Evolutionary conservation across 2,113 vertebrate genomes (phyloP).

Genomic region (Empidonax alnorum): DNA sequence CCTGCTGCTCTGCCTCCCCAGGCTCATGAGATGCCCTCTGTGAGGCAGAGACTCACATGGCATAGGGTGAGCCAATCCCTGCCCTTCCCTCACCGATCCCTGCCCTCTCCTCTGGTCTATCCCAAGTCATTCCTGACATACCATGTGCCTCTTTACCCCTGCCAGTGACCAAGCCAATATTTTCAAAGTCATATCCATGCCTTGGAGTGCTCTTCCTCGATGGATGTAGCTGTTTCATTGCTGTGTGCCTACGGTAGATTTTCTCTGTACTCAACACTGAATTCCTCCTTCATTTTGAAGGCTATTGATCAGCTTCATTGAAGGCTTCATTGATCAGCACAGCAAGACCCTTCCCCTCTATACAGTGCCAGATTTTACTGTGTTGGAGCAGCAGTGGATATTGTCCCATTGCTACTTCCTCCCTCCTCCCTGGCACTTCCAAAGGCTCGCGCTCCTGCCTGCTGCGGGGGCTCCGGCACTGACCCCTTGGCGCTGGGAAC

Average conservation of each 20-base stretch:
- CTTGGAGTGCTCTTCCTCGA: fast-evolving
- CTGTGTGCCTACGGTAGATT: not conserved
- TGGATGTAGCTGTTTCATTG: not conserved
- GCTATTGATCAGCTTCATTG: no score
- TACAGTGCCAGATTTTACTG: fast-evolving
- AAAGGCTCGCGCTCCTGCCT: not conserved
- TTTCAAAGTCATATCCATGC: not conserved
- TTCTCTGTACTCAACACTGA: not conserved
- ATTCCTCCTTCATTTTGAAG: not conserved
- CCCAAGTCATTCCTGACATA: not conserved
- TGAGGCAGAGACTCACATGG: fast-evolving
- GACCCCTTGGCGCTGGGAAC: not conserved
- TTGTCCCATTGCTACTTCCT: not conserved
- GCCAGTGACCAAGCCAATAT: not conserved
- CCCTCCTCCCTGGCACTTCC: not conserved
- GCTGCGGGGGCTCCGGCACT: not conserved
- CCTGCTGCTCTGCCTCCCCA: fast-evolving
- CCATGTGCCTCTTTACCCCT: not conserved
- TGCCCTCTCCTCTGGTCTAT: not conserved
- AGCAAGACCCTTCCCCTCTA: not conserved
- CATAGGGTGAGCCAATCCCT: not conserved
- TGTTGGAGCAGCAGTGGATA: not conserved
- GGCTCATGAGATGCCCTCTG: not conserved
- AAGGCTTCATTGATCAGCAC: not conserved
- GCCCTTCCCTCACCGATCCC: not conserved